Conservation (phyloP, 2,888 invertebrate species). For the Malthinus seriepunctatus region DNA sequence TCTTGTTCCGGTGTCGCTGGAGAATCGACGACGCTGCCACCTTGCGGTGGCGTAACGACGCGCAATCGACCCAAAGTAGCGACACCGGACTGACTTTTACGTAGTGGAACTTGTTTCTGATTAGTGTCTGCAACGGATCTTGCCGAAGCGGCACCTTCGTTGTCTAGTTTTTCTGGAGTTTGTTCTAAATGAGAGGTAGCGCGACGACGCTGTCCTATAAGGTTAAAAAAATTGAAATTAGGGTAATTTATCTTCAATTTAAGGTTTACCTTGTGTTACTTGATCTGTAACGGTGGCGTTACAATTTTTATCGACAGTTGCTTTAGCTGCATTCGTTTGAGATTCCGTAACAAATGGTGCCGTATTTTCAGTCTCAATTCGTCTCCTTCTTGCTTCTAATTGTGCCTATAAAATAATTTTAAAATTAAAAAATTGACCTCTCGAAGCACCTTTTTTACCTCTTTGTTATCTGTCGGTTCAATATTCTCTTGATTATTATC, state of each 20-base stretch:
- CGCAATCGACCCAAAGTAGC: slow-evolving; percentile 74
- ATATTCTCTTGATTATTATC: slow-evolving; percentile 71
- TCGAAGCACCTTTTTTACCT: slow-evolving; percentile 51
- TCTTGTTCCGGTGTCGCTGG: slow-evolving; percentile 51
- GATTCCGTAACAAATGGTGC: slow-evolving; percentile 66
- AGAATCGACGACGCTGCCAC: slow-evolving; percentile 44
- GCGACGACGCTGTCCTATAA: slow-evolving; percentile 48
- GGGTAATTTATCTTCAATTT: slow-evolving; percentile 2
- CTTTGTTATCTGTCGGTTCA: slow-evolving; percentile 67
- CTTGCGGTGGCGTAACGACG: slow-evolving; percentile 61
- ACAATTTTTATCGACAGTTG: slow-evolving; percentile 67
- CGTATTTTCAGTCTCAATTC: slow-evolving; percentile 65
- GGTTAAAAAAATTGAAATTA: neutral
- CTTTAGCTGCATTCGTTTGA: slow-evolving; percentile 54
- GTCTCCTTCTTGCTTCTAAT: slow-evolving; percentile 56
- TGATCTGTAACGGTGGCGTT: slow-evolving; percentile 63
- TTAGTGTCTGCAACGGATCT: slow-evolving; percentile 55
- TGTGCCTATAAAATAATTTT: slow-evolving; percentile 55
- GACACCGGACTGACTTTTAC: slow-evolving; percentile 59
- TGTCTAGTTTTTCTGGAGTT: slow-evolving; percentile 59
- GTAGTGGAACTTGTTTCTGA: slow-evolving; percentile 49
- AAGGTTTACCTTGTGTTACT: slow-evolving; percentile 43
- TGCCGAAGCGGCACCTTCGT: slow-evolving; percentile 66
- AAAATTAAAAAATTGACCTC: no score
- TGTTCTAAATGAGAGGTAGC: slow-evolving; percentile 53